These are phyloP conservation scores for Micromussa lordhowensis DNA, from an alignment of 92 coral and sea anemone genomes.

Conservation along the genomic window DNA sequence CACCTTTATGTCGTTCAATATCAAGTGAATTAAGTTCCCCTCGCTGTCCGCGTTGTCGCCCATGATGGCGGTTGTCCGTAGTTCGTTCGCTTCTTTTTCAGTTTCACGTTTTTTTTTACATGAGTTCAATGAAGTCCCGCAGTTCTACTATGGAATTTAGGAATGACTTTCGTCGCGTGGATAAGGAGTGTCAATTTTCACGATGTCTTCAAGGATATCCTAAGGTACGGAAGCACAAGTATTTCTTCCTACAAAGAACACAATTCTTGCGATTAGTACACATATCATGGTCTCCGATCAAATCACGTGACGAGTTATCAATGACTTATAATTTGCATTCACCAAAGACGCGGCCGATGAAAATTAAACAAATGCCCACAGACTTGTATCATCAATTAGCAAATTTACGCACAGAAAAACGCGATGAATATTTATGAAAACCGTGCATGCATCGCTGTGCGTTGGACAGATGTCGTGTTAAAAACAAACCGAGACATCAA, in stretches of 20 bases:
- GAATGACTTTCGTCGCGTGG: conserved; percentile 3
- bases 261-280: conserved; percentile 21
- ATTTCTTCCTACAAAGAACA: conserved; percentile 36
- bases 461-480: conserved; percentile 12
- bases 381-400: conserved; percentile 20
- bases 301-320: conserved; percentile 47
- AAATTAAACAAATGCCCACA: conserved; percentile 1
- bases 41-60: conserved; percentile 74
- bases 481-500: neutral
- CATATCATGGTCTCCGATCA: neutral
- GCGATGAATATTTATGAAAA: conserved; percentile 27
- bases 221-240: conserved; percentile 38
- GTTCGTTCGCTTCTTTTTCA: neutral
- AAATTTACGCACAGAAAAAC: conserved; percentile 19
- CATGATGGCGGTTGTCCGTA: conserved; percentile 29
- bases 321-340: conserved; percentile 41
- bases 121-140: conserved; percentile 27
- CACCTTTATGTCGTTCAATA: conserved; percentile 98
- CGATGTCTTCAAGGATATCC: conserved; percentile 29
- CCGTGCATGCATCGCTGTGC: neutral
- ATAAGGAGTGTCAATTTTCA: conserved; percentile 21
- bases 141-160: neutral
- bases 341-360: conserved; percentile 9
- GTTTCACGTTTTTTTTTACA: conserved; percentile 33
- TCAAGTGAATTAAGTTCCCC: conserved; percentile 91